Base-by-base conservation (phyloP, 30 jellyfish, hydroid and myxozoan species). In the Aurelia aurita complex sp. Pacific region DNA sequence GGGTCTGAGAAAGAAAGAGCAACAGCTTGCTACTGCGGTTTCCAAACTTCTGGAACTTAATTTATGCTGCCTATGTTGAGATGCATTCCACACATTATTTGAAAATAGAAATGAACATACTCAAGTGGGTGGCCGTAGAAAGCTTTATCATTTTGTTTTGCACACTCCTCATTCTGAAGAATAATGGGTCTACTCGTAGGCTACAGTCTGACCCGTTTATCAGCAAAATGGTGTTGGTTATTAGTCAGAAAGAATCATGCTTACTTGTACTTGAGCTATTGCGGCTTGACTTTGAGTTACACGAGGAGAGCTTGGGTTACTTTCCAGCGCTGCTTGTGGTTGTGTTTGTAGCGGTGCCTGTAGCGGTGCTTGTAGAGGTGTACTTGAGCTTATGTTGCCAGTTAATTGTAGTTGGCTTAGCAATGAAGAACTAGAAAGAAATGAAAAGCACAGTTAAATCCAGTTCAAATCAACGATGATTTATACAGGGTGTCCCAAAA, bases 401-500 rank as follows among this genome's bases (percentile, higher is more conserved):
- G 93, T 84, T 11, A 84, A 40, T 18, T 84, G 87, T 33, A 84
- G 82, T 65, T 84, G 93, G 50, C 93, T 84, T 64, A 84, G 65
- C 87, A 84, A 4, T 70, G 93, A 84, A 12, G 93, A 84, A 53
- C 93, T 84, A 35, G 40, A 14, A 15, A 54, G 57, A 51, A 29
- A 36, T 43, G 23, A 14, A 51, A 15, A 10, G 23, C 29, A 18
- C 29, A 4, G 6, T 42, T 50, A 55, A 23, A 17, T 14, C n/a
- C 10, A 23, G 57, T 17, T 17, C 6, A 3, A 23, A 18, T 68
- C 9, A 29, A 23, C 29, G 29, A 23, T 23, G 29, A 23, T 23
- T 23, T 23, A 23, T 23, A 23, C 29, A 23, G 29, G 29, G 29
- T 23, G 29, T 23, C 29, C 29, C 29, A 23, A 23, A 23, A 23